These are phyloP conservation scores for Sebastes elongatus DNA, from an alignment of 2,797 vertebrate genomes.

Conservation along the genomic window DNA sequence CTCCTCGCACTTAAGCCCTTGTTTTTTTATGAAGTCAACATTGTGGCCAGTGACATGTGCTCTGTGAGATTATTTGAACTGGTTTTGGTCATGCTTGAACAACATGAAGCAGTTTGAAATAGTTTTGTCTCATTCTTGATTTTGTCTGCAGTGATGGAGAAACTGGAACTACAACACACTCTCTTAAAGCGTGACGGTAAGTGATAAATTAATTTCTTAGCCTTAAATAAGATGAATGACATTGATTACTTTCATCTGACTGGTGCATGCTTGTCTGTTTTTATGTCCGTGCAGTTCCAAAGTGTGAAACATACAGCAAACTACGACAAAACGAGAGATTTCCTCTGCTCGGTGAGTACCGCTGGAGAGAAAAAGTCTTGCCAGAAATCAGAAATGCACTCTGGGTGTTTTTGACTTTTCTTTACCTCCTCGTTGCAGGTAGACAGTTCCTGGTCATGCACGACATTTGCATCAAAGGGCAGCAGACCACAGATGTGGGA, in stretches of 20 bases:
- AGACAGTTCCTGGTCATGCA: conserved; percentile 59
- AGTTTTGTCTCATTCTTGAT: background rate
- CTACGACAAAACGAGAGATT: conserved; percentile 29
- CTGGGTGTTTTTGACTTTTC: background rate
- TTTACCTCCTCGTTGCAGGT: conserved; percentile 45
- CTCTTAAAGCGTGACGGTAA: conserved; percentile 25
- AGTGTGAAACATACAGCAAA: conserved; percentile 11
- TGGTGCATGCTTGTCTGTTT: background rate
- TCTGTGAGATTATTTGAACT: background rate
- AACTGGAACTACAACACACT: background rate
- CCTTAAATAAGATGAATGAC: background rate
- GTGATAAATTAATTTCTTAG: background rate
- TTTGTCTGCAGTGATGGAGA: conserved; percentile 47
- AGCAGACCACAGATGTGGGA: background rate
- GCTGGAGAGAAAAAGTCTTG: background rate
- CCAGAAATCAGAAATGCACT: background rate
- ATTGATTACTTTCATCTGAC: background rate
- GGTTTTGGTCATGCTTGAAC: background rate
- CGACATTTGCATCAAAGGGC: fast-evolving
- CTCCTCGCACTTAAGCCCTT: background rate
- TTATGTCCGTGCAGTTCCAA: conserved; percentile 47
- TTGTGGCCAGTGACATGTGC: background rate
- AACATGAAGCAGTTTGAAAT: background rate
- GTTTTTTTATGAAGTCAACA: background rate
- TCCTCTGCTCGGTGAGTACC: conserved; percentile 69